Evolutionary conservation across 2,888 invertebrate species (phyloP), one percentile per base, ranked within the genome.

Genomic region (Penaeus monodon): DNA sequence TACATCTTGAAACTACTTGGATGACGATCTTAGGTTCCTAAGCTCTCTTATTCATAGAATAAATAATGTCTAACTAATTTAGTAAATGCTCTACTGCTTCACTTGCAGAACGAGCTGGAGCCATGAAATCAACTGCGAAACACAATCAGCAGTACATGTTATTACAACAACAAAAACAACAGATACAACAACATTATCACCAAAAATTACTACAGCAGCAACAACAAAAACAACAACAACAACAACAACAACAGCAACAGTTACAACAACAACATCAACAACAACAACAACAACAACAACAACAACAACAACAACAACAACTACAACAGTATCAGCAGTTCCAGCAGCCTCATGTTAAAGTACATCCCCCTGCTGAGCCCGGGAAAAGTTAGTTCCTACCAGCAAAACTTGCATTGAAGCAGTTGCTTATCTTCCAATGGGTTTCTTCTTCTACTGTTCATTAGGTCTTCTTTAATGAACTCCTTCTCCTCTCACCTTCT

Each of bases 171-270:
- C 89, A 89, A 86, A 89, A 89, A 88, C 89, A 89, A 79, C 89
- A 89, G 81, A 81, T 89, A 76, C 79, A 84, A 49, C 88, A 88
- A 70, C 88, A 88, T 66, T 88, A 88, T 74, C 88, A 88, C 66
- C 83, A 86, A 80, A 88, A 88, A 81, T 65, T 88, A 24, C 84
- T 86, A 68, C 87, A 86, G 80, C 88, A 88, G 84, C 86, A 89
- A 81, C 89, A 84, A 20, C 88, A 88, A 64, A 90, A 92, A 92
- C 68, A 93, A 92, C 90, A 93, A 92, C 88, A 90, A 73, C 90
- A 90, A 81, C 88, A 89, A 49, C 89, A 90, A 76, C 88, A 88
- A 77, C 90, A 88, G 29, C 87, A 85, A 82, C 81, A 76, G 65
- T 70, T 64, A 63, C 78, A 86, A 33, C 86, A 84, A 77, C 85